These are phyloP conservation scores for Burhinus oedicnemus DNA, from an alignment of 2,113 vertebrate species.

Conservation along the genomic window DNA sequence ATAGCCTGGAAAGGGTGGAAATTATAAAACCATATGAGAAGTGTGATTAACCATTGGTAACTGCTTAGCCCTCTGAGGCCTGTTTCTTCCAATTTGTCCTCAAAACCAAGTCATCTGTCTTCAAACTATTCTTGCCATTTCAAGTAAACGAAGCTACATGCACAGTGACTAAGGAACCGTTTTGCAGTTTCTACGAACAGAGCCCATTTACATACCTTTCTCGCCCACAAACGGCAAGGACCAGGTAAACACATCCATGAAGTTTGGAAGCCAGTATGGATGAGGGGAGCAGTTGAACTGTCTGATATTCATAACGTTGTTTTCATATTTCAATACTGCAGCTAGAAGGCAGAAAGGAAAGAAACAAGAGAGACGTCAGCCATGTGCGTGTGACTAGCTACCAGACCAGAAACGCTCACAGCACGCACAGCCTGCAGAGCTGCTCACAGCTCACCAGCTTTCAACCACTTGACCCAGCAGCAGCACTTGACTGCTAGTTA, in stretches of 20 bases:
- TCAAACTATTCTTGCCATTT: background rate
- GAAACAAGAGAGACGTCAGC: background rate
- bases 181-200: background rate
- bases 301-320: constrained; percentile 98
- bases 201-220: constrained; percentile 81
- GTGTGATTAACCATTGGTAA: background rate
- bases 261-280: constrained; percentile 98
- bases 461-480: background rate
- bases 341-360: constrained; percentile 73
- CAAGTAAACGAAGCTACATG: background rate
- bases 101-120: background rate
- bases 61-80: background rate
- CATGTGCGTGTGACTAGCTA: fast-evolving
- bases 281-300: constrained; percentile 99
- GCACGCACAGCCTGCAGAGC: background rate
- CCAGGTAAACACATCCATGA: constrained; percentile 99
- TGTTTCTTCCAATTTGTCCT: background rate
- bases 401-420: background rate
- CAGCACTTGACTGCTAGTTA: background rate
- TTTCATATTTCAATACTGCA: constrained; percentile 98
- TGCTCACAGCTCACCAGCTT: background rate
- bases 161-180: background rate
- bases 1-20: background rate
- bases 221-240: constrained; percentile 96
- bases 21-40: background rate